Base-by-base conservation (phyloP, 2,888 invertebrate species). In the Kuschelorhynchus macadamiae region DNA sequence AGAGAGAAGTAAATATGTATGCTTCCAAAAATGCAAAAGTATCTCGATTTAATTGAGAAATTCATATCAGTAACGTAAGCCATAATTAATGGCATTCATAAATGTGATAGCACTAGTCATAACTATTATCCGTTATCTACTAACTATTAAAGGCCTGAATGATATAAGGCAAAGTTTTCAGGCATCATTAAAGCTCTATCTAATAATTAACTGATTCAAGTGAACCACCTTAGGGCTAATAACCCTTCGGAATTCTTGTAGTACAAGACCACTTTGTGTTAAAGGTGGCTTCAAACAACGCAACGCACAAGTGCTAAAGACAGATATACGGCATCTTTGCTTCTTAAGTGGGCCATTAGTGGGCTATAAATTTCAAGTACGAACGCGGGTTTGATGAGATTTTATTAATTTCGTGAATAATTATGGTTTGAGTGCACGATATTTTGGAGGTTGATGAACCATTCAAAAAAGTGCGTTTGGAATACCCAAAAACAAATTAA, bases 281-380 rank as follows among this genome's bases (percentile, higher is more conserved):
- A n/a, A 67, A 57, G 67, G 56, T 57, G 62, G 62, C 62, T 67
- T 62, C 25, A 41, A 42, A 61, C 50, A 49, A 66, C 39, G 50
- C 25, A 59, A 61, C 11, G 61, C 67, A 67, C 67, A 67, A 67
- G 67, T 67, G 67, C 39, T 57, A 62, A 14, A 46, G 67, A 67
- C 56, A 67, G 67, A 67, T 67, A 67, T 67, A 67, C 56, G 67
- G 57, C 67, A 67, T 67, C 67, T 62, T 63, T 67, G 57, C 60
- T 44, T 36, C 42, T 67, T 62, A 63, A 67, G 67, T 42, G 67
- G 67, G 42, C 67, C 62, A 67, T 62, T 67, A 67, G 62, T 46
- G 55, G 50, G 62, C 62, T 8, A 67, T 67, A 57, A 67, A 67
- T 62, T 44, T 39, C n/a, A 8, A 60, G 60, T 50, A 46, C 47